A percentile compares a stretch with the other conserved stretches of the same genome.
Conservation (phyloP, 2,888 invertebrate species). For the Muscina levida region DNA sequence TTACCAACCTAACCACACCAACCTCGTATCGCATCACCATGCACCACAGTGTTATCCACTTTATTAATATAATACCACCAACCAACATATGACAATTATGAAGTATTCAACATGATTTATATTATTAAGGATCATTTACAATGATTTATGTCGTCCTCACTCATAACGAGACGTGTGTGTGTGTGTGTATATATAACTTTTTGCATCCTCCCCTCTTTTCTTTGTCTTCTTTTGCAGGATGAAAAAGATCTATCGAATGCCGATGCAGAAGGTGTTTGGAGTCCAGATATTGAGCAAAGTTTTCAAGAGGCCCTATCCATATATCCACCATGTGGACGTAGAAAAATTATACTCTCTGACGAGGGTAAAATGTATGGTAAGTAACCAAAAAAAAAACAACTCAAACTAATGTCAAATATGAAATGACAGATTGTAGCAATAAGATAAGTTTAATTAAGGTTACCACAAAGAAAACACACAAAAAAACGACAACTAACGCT, state of each 20-base stretch:
- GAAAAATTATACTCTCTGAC: constrained; percentile 99
- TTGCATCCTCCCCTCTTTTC: neutral
- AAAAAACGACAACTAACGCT: constrained; percentile 2
- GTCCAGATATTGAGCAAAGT: constrained; percentile 99
- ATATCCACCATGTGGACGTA: constrained; percentile 99
- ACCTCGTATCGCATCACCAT: neutral
- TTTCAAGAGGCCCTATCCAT: constrained; percentile 99
- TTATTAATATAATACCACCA: constrained; percentile 42
- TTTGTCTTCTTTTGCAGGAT: constrained; percentile 81
- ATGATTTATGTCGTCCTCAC: constrained; percentile 5
- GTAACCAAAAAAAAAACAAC: constrained; percentile 79
- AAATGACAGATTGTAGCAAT: constrained; percentile 32
- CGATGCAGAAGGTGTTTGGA: constrained; percentile 99
- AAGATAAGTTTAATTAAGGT: constrained; percentile 47
- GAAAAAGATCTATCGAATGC: constrained; percentile 95
- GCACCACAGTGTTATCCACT: constrained; percentile 6
- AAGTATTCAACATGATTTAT: constrained; percentile 40
- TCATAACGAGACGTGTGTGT: neutral
- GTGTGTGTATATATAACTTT: neutral
- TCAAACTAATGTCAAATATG: neutral
- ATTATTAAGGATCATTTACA: constrained; percentile 33
- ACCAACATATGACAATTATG: constrained; percentile 50
- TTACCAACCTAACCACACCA: too few relatives aligned
- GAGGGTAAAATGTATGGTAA: constrained; percentile 99
- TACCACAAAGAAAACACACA: neutral